Percentiles rank a stretch among this genome's conserved stretches.
These are phyloP conservation scores for Dysmachus trigonus DNA, from an alignment of 2,888 invertebrate genomes.

Conservation along the genomic window DNA sequence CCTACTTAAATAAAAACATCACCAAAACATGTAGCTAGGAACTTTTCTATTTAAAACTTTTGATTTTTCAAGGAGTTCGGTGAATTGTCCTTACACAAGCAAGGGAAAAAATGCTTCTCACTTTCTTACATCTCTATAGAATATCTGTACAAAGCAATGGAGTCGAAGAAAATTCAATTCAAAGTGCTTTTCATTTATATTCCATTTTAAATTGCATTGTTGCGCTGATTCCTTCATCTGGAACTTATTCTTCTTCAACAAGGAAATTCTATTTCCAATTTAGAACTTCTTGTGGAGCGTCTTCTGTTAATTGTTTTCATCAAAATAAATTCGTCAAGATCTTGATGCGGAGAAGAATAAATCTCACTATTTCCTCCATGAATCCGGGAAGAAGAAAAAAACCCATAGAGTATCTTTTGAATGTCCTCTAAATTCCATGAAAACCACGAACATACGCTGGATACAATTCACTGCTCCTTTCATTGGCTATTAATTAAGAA, in stretches of 20 bases:
- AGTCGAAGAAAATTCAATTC: background rate
- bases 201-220: background rate
- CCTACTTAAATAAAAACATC: background rate
- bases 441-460: background rate
- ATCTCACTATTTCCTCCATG: background rate
- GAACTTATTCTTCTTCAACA: background rate
- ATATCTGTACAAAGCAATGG: background rate
- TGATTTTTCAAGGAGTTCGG: background rate
- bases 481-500: background rate
- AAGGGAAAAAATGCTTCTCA: background rate
- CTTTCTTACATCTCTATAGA: background rate
- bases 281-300: background rate
- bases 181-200: background rate
- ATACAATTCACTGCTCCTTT: background rate
- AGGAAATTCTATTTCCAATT: background rate
- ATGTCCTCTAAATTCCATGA: background rate
- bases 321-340: background rate
- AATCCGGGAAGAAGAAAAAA: background rate
- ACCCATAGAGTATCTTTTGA: background rate
- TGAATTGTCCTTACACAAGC: background rate
- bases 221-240: background rate
- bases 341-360: background rate
- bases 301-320: slow-evolving; percentile 18
- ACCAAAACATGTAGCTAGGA: background rate
- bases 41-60: background rate